Evolutionary conservation across 2,113 vertebrate genomes (phyloP), one percentile per base, ranked within the genome.

Genomic region (Phyllostomus hastatus): DNA sequence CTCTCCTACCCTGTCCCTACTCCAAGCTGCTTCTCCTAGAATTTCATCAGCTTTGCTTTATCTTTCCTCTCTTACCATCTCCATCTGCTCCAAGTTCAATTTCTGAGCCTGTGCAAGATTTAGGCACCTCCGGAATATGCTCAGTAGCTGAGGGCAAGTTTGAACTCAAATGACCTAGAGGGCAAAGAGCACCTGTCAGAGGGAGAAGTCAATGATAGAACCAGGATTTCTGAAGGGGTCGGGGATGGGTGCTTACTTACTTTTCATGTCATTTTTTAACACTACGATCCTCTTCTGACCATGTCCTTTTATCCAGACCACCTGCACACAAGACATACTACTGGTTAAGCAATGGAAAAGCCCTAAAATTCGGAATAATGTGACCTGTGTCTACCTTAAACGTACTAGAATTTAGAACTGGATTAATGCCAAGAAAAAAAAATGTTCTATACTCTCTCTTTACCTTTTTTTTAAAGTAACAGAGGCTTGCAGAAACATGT

Each of bases 221-320:
- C 9, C 2, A 0, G 31, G 35, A 12, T 4, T 46, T 59, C 38
- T 38, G 7, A 38, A 31, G 57, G 7, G 57, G 54, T 2, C 14
- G 10, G 38, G 95, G 35, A 24, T 2, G 14, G 41, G 67, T 2
- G 89, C 28, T 48, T 15, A 95, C 98, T 99, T 98, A 99, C 99
- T 99, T 99, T 99, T 99, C 99, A 99, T 99, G 98, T 99, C 99
- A 93, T 99, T 99, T 98, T 99, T 99, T 54, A 99, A 98, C 97
- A 99, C 99, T 70, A 99, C 99, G 98, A 99, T 99, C 98, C 99
- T 99, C 98, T 99, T 99, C 98, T 99, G 99, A 69, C 99, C 99
- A 11, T 99, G 99, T 38, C 99, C 99, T 99, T 99, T 99, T 98
- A 99, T 99, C 99, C 99, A 99, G 97, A 99, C 99, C 61, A 99